Evolutionary conservation across 1,140 invertebrate species (phyloP), one percentile per base, ranked within the genome.

Genomic region (Drosophila subpulchrella): DNA sequence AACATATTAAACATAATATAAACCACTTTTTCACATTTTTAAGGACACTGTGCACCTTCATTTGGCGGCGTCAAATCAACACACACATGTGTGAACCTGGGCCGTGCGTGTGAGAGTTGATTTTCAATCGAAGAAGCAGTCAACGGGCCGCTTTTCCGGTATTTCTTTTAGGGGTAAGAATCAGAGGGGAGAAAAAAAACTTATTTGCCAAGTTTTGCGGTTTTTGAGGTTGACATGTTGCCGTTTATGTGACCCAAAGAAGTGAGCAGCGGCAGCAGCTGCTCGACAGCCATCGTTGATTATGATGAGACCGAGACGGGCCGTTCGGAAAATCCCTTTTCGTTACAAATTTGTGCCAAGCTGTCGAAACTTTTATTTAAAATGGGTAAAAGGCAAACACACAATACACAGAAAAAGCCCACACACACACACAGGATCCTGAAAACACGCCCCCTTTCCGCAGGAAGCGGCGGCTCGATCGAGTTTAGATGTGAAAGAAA

Each of bases 191-290:
- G 51, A 50, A 42, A 42, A 51, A 48, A 75, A 76, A 86, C 78
- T 88, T 88, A 86, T 88, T 85, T 88, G 83, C 84, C 84, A 88
- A 88, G 84, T 88, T 71, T 88, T 88, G 83, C 79, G 83, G 83
- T 88, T 88, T 86, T 88, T 88, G 84, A 80, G 83, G 83, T 89
- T 88, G 83, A 88, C 83, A 88, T 88, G 83, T 88, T 88, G 83
- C 83, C 86, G 76, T 80, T 89, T 82, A 88, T 89, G 84, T 76
- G 83, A 83, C 84, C 83, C 83, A 63, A 88, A 83, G 83, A 88
- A 82, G 68, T 47, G 54, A 75, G 56, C 56, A 55, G 53, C 36
- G 60, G 56, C 59, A 74, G 81, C 81, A 85, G 75, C 82, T 86
- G 82, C 72, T 75, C 73, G 73, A 76, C 73, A 67, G 72, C 73